Evolutionary conservation across 2,797 vertebrate genomes (phyloP).

Genomic region (Crossoptilon crossoptilon): DNA sequence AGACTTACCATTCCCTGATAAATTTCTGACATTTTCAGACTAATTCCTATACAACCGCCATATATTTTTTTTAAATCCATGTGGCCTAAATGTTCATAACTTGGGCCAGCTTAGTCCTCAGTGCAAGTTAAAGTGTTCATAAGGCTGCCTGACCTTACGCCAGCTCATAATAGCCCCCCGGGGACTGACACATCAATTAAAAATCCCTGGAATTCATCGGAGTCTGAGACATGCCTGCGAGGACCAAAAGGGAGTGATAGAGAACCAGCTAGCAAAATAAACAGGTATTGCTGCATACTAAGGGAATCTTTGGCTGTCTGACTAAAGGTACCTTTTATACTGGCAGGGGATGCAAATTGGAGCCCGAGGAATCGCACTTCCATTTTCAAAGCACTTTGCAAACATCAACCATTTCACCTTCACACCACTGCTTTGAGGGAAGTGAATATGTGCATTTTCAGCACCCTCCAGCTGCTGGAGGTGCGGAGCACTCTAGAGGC

Average conservation of each 20-base stretch:
- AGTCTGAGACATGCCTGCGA: slow-evolving; percentile 41
- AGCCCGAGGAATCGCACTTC: slow-evolving; percentile 69
- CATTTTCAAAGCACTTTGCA: slow-evolving; percentile 73
- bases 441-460: slow-evolving; percentile 61
- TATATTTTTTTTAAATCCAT: not conserved
- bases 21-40: slow-evolving; percentile 2
- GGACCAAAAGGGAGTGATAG: slow-evolving; percentile 53
- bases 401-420: slow-evolving; percentile 72
- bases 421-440: slow-evolving; percentile 59
- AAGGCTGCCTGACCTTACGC: not conserved
- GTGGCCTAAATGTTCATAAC: not conserved
- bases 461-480: slow-evolving; percentile 38
- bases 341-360: slow-evolving; percentile 70
- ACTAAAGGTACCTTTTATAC: slow-evolving; percentile 63
- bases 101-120: not conserved
- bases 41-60: not conserved
- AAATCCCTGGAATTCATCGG: slow-evolving; percentile 48
- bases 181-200: slow-evolving; percentile 41
- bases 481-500: slow-evolving; percentile 38
- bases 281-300: slow-evolving; percentile 51
- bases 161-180: not conserved
- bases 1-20: not conserved
- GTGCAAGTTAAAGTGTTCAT: not conserved
- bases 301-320: slow-evolving; percentile 67
- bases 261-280: slow-evolving; percentile 60